Base-by-base conservation (phyloP, 2,888 invertebrate species). In the Quadroppia sp. region DNA sequence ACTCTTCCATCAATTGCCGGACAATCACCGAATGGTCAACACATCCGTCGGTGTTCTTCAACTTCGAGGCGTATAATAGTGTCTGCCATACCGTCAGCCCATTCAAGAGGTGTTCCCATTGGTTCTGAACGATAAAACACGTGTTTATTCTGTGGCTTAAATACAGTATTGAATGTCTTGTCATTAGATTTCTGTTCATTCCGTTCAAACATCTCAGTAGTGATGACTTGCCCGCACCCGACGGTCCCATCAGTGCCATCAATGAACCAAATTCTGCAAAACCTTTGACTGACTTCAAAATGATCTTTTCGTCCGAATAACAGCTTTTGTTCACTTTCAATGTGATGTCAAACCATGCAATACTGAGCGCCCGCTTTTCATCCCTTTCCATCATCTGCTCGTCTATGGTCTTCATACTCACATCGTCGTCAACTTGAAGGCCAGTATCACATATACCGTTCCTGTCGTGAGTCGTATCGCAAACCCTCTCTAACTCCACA, bases 211-310 rank as follows among this genome's bases (percentile, higher is more conserved):
- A 32, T 17, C 17, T 30, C 17, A 61, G 32, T 6, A 61, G 32
- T n/a, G 59, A 61, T 61, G 59, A 32, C 59, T 61, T 61, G 15
- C 59, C 59, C 7, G 59, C 59, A 61, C 59, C 59, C 32, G 59
- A 61, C 59, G 59, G 30, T 2, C 59, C 59, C 59, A 61, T 61
- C 13, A 61, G 59, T 61, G 59, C 59, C 1, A 32, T 61, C 59
- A 61, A 32, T n/a, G 59, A 25, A 9, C 59, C 59, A 17, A 61
- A 61, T 32, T 61, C 59, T 7, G 32, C n/a, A 15, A 61, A 61
- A 2, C 59, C 59, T 17, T 61, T 32, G 15, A 61, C n/a, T n/a
- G 4, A 2, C 32, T 32, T 15, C 2, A 61, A 25, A n/a, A 61
- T 61, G 7, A 61, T 9, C 17, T 61, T 61, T 61, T 61, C 59